Conservation (phyloP, 2,113 vertebrate species). For the Scolopax mira region DNA sequence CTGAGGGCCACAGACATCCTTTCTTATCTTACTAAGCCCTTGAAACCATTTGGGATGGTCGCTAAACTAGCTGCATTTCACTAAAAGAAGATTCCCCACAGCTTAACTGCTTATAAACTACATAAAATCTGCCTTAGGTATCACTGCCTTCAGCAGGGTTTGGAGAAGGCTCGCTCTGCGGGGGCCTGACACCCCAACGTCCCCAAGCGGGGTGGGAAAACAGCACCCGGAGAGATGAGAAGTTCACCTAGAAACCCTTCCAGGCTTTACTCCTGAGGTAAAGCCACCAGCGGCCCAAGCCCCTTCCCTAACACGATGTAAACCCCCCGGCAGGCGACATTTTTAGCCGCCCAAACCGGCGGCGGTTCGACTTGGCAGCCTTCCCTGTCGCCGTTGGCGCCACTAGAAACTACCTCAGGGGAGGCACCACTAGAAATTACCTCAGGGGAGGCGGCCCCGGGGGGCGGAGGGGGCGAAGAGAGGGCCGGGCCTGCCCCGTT, state of each 20-base stretch:
- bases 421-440: neutral
- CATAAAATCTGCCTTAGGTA: too few species aligned
- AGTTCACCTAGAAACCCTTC: neutral
- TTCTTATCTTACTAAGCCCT: too few species aligned
- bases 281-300: neutral
- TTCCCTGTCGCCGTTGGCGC: rapidly evolving
- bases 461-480: neutral
- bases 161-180: neutral
- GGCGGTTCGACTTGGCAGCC: rapidly evolving
- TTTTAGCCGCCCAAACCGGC: neutral
- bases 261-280: neutral
- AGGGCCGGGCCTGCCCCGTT: neutral
- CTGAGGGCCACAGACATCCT: too few species aligned
- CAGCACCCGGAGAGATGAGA: too few species aligned
- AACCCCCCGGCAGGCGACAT: neutral
- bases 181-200: too few species aligned
- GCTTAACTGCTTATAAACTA: too few species aligned
- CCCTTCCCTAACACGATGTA: rapidly evolving
- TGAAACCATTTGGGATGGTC: too few species aligned
- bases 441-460: neutral
- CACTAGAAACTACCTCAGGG: neutral
- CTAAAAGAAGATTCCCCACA: too few species aligned
- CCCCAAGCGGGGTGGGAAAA: neutral
- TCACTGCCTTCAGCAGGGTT: neutral
- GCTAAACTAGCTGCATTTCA: too few species aligned